A percentile compares a stretch with the other conserved stretches of the same genome.
phyloP scores from a whole-genome alignment of 2,888 invertebrate genomes.

The Caenorhabditis sulstoni region DNA sequence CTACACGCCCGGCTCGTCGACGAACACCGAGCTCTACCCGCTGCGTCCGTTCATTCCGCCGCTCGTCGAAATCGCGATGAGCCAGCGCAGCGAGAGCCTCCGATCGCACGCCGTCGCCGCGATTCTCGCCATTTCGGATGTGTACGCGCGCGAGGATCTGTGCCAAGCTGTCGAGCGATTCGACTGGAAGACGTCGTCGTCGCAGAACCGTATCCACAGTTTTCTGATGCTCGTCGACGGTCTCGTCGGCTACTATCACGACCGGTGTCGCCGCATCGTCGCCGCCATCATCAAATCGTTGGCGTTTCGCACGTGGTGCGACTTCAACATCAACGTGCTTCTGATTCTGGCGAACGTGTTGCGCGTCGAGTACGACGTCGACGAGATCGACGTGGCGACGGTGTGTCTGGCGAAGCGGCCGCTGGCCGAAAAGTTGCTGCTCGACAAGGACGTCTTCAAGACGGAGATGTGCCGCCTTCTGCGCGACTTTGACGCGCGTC shows the following conservation, averaged over 20 bases:
- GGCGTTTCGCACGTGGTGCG: slow-evolving; percentile 25
- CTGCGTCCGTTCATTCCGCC: slow-evolving; percentile 58
- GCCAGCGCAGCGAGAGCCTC: slow-evolving; percentile 62
- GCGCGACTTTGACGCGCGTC: slow-evolving; percentile 36
- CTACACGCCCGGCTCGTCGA: slow-evolving; percentile 53
- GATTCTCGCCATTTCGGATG: slow-evolving; percentile 64
- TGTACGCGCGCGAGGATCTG: slow-evolving; percentile 43
- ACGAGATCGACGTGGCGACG: slow-evolving; percentile 22
- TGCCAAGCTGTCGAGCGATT: slow-evolving; percentile 28
- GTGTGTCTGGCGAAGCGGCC: slow-evolving; percentile 39
- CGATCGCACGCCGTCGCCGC: slow-evolving; percentile 72
- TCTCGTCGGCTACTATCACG: neutral
- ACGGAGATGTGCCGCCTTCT: slow-evolving; percentile 41
- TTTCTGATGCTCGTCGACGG: slow-evolving; percentile 40
- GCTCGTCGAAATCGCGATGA: slow-evolving; percentile 59
- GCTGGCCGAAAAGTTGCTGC: slow-evolving; percentile 30
- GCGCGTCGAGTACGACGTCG: slow-evolving; percentile 34
- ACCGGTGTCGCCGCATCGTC: neutral
- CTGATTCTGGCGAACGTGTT: slow-evolving; percentile 28
- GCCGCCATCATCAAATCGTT: neutral
- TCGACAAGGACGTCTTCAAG: slow-evolving; percentile 37
- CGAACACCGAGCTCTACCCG: slow-evolving; percentile 29
- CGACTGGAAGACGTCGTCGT: slow-evolving; percentile 18
- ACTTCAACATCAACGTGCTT: slow-evolving; percentile 41
- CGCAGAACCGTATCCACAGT: slow-evolving; percentile 54